Evolutionary conservation across 2,888 invertebrate genomes (phyloP), one percentile per base, ranked within the genome.

Genomic region (Gandaritis pyraliata): DNA sequence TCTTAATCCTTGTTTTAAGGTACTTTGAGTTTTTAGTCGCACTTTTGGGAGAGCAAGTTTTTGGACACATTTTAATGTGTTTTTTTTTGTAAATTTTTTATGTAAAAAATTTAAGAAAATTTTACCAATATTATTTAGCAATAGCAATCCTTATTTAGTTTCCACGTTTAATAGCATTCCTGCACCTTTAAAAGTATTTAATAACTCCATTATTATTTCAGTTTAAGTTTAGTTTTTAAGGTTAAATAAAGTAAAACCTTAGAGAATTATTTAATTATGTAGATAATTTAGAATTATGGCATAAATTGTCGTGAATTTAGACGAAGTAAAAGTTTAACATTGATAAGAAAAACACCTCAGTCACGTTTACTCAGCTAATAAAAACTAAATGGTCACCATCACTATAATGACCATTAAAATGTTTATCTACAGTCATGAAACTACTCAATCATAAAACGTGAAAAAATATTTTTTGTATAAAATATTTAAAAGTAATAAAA

Each of bases 371-470:
- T 46, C 49, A 63, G 48, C 45, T 62, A 67, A 61, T 75, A 68
- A 75, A 73, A 75, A 63, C 64, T 55, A 68, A 65, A 72, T 61
- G 72, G 72, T 67, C 73, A 75, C 65, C 65, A 67, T 63, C 64
- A 54, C 59, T 66, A 64, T 65, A 61, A 56, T 69, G 61, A 64
- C 62, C 62, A 68, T 70, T 73, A 68, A 68, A 62, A 55, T 39
- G 23, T 15, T 66, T 64, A 68, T 63, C 50, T 53, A 12, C n/a
- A 57, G 55, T n/a, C 47, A 47, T 29, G 47, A 29, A 54, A 55
- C 43, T 48, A 15, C 5, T 29, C 2, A 10, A 33, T 33, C 33
- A 33, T 33, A 33, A 33, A 33, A 33, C 5, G 33, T 33, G 10
- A 33, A 33, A 33, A 33, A 33, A 7, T 33, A 33, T 2, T 33